Percentiles rank a stretch among this genome's conserved stretches.
Conservation (phyloP, 2,888 invertebrate species). For the Conistra vaccinii region DNA sequence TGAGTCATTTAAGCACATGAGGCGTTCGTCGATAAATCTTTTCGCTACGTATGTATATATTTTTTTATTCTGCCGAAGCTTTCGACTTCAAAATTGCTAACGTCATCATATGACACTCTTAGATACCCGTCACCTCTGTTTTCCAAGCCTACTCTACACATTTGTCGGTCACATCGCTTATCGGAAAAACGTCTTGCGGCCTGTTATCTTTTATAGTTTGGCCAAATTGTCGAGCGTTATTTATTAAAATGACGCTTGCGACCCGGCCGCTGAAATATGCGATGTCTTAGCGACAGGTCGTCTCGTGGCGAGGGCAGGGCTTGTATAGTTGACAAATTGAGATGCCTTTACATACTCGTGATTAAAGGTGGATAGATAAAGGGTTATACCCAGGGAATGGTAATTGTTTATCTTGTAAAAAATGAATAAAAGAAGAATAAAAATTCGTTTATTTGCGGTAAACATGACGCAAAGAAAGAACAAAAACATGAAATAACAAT, state of each 20-base stretch:
- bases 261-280: conserved; percentile 54
- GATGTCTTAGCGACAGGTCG: conserved; percentile 52
- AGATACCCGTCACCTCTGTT: conserved; percentile 24
- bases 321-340: conserved; percentile 45
- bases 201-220: conserved; percentile 76
- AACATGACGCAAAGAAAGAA: too few species aligned
- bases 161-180: conserved; percentile 73
- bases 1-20: not conserved
- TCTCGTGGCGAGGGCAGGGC: conserved; percentile 23
- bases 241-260: conserved; percentile 76
- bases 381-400: not conserved
- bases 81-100: not conserved
- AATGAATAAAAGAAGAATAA: too few species aligned
- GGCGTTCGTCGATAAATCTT: not conserved
- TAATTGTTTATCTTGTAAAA: not conserved
- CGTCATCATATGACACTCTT: not conserved
- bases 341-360: conserved; percentile 25
- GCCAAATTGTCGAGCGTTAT: conserved; percentile 79
- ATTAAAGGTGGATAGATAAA: conserved; percentile 5
- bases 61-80: not conserved
- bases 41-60: too few species aligned
- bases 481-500: too few species aligned
- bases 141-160: conserved; percentile 60
- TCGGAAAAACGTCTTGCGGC: conserved; percentile 76
- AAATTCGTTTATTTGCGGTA: too few species aligned